Conservation (phyloP, 2,113 vertebrate species). For the Nibea albiflora region DNA sequence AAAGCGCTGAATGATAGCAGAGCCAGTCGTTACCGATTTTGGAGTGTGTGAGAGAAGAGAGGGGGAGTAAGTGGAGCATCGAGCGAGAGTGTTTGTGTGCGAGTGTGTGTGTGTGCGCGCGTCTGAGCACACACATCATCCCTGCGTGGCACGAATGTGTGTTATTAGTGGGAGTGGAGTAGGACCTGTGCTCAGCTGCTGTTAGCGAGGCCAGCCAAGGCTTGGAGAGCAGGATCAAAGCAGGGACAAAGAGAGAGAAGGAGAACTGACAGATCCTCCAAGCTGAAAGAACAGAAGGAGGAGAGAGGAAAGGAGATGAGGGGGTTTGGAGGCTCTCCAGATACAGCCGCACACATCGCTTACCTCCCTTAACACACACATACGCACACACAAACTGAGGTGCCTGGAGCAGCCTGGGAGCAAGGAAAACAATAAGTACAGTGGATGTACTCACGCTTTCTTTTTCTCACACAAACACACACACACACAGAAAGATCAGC, state of each 20-base stretch:
- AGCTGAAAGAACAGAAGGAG: conserved; percentile 78
- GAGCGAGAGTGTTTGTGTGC: conserved; percentile 29
- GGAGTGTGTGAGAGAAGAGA: conserved; percentile 58
- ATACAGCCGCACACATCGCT: conserved; percentile 78
- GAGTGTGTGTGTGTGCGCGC: conserved; percentile 26
- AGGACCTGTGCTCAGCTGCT: conserved; percentile 80
- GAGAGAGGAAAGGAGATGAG: conserved; percentile 72
- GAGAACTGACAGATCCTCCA: conserved; percentile 82
- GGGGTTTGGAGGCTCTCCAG: conserved; percentile 80
- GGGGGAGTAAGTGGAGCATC: conserved; percentile 46
- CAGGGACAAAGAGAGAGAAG: conserved; percentile 79
- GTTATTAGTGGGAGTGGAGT: conserved; percentile 80
- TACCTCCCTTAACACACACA: conserved; percentile 59
- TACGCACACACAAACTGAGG: conserved; percentile 57
- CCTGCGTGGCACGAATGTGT: conserved; percentile 67
- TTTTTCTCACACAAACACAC: conserved; percentile 50
- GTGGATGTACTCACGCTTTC: conserved; percentile 68
- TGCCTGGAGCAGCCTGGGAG: conserved; percentile 78
- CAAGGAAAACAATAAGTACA: conserved; percentile 81
- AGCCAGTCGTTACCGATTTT: conserved; percentile 64
- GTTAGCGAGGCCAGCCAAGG: conserved; percentile 80
- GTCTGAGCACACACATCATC: conserved; percentile 50
- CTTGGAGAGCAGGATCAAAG: conserved; percentile 81
- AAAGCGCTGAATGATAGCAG: conserved; percentile 60
- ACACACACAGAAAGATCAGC: conserved; percentile 69